Conservation (phyloP, 2,888 invertebrate species). For the Synergus gifuensis region DNA sequence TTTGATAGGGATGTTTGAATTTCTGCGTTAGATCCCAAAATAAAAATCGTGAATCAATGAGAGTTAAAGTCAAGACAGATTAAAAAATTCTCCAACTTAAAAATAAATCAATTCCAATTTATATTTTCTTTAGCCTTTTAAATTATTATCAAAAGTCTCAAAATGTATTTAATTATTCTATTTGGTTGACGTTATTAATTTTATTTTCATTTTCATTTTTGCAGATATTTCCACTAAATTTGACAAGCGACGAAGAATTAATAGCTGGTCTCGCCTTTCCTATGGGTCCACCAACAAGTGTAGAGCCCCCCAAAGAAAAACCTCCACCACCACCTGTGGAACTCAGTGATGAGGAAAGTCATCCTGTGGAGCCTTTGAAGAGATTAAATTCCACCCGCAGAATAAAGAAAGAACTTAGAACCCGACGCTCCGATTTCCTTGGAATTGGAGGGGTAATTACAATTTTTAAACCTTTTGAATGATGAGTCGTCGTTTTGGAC, state of each 20-base stretch:
- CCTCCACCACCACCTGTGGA: conserved; percentile 90
- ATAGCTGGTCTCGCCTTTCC: conserved; percentile 77
- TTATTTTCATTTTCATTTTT: conserved; percentile 35
- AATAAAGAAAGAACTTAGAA: conserved; percentile 91
- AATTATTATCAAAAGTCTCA: not conserved
- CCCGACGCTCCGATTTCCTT: conserved; percentile 90
- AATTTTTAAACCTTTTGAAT: not conserved
- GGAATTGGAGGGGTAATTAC: conserved; percentile 85
- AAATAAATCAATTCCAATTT: not conserved
- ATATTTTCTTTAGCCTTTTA: not conserved
- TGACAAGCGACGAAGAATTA: conserved; percentile 74
- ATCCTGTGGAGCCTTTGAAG: conserved; percentile 81
- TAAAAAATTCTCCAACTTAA: not conserved
- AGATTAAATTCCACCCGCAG: conserved; percentile 90
- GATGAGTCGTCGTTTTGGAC: too few relatives aligned
- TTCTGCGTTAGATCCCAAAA: not conserved
- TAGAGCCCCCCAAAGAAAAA: conserved; percentile 91
- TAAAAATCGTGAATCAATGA: not conserved
- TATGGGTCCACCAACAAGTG: conserved; percentile 81
- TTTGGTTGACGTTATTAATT: not conserved
- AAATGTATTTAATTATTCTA: not conserved
- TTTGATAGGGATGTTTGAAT: not conserved
- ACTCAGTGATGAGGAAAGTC: conserved; percentile 76
- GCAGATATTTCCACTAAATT: conserved; percentile 72
- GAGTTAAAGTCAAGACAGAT: not conserved